Percentiles rank a stretch among this genome's conserved stretches.
Evolutionary conservation across 2,113 vertebrate genomes (phyloP).

Genomic region (Cochlearius cochlearius): DNA sequence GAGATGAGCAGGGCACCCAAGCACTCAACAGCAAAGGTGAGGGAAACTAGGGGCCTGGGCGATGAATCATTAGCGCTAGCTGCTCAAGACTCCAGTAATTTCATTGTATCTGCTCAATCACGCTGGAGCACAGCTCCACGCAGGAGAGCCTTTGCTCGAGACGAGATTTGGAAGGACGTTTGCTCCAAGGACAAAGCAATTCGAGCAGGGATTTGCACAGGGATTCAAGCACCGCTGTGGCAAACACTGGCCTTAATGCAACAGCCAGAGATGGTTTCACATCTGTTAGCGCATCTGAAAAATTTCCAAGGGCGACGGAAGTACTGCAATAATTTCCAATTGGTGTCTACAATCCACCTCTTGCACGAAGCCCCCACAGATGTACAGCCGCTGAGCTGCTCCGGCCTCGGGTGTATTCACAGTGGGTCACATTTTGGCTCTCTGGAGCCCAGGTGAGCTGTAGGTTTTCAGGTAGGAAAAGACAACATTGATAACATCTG

Average conservation of each 20-base stretch:
- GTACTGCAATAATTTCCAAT: neutral
- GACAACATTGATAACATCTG: neutral
- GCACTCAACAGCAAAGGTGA: neutral
- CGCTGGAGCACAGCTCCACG: neutral
- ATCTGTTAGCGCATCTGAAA: neutral
- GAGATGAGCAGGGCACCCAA: neutral
- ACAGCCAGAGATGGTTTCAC: neutral
- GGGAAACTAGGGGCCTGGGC: neutral
- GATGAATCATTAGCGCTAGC: neutral
- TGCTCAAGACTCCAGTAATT: neutral
- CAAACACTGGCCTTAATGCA: accelerated
- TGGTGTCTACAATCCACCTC: neutral
- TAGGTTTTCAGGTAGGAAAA: neutral
- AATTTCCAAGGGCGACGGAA: neutral
- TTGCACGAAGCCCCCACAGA: accelerated
- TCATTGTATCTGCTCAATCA: neutral
- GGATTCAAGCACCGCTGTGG: neutral
- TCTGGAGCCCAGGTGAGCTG: neutral
- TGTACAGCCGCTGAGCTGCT: neutral
- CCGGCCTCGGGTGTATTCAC: neutral
- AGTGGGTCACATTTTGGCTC: neutral
- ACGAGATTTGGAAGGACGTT: neutral
- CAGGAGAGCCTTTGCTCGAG: neutral
- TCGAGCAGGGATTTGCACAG: neutral
- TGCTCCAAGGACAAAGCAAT: neutral